A percentile compares a stretch with the other conserved stretches of the same genome.
phyloP scores from a whole-genome alignment of 2,888 invertebrate genomes.

The Thumatha senex region DNA sequence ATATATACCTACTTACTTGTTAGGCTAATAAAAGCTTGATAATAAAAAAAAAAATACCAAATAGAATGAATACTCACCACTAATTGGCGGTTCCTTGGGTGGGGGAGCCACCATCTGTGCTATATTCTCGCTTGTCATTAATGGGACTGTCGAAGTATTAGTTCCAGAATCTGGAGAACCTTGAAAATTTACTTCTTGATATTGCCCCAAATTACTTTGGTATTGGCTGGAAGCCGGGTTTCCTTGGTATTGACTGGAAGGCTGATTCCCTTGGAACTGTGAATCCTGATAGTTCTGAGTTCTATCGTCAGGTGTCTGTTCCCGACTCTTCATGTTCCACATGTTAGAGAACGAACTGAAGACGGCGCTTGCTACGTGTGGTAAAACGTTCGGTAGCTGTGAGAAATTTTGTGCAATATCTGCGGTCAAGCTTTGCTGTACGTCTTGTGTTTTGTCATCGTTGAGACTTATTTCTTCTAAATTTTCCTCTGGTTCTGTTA shows the following conservation, averaged over 20 bases:
- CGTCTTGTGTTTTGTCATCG: constrained; percentile 51
- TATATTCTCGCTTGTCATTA: constrained; percentile 50
- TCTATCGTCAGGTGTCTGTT: constrained; percentile 59
- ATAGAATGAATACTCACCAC: constrained; percentile 53
- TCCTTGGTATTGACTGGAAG: not conserved
- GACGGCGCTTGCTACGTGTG: constrained; percentile 85
- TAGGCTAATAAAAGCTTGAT: too few relatives aligned
- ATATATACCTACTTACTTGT: too few relatives aligned
- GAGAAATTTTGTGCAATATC: constrained; percentile 82
- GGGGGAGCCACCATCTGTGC: constrained; percentile 59
- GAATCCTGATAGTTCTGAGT: constrained; percentile 10
- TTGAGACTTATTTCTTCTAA: constrained; percentile 72
- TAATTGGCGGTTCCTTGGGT: constrained; percentile 60
- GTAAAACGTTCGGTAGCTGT: constrained; percentile 82
- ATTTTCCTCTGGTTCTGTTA: constrained; percentile 70
- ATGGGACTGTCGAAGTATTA: constrained; percentile 36
- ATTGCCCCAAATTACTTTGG: not conserved
- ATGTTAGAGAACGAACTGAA: constrained; percentile 85
- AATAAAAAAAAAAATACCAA: not conserved
- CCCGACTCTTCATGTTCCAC: constrained; percentile 66
- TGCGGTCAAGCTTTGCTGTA: constrained; percentile 67
- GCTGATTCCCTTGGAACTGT: constrained; percentile 9
- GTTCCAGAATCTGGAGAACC: constrained; percentile 8
- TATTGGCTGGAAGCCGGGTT: not conserved
- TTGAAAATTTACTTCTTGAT: constrained; percentile 40